These are phyloP conservation scores for Falco berigora DNA, from an alignment of 2,797 vertebrate genomes.

Conservation along the genomic window DNA sequence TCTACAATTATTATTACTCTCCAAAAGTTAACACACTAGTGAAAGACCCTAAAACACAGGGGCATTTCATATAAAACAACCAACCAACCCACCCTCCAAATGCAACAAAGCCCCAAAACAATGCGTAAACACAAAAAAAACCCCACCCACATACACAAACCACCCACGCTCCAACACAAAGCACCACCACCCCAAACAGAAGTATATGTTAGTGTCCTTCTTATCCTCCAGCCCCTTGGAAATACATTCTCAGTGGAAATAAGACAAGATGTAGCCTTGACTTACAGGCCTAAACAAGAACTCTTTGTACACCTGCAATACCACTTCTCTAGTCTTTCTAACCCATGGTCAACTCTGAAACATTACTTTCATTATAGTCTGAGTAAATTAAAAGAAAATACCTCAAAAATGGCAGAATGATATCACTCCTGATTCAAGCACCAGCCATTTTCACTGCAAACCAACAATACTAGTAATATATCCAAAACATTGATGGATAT, in stretches of 20 bases:
- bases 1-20: not conserved
- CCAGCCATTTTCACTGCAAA: not conserved
- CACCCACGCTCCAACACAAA: too few relatives aligned
- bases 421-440: not conserved
- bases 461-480: fast-evolving
- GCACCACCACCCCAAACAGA: not conserved
- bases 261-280: not conserved
- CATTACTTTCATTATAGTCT: not conserved
- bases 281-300: not conserved
- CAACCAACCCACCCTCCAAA: too few relatives aligned
- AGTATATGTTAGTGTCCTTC: not conserved
- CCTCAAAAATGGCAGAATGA: not conserved
- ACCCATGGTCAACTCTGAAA: not conserved
- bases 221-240: not conserved
- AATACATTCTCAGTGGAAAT: not conserved
- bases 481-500: not conserved
- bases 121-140: not conserved
- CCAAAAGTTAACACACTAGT: not conserved
- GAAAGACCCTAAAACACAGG: not conserved
- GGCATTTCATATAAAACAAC: not conserved
- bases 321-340: not conserved
- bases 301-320: not conserved
- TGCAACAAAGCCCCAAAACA: not conserved
- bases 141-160: not conserved
- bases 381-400: not conserved